phyloP scores from a whole-genome alignment of 2,888 invertebrate species.

The Alentia gelatinosa region DNA sequence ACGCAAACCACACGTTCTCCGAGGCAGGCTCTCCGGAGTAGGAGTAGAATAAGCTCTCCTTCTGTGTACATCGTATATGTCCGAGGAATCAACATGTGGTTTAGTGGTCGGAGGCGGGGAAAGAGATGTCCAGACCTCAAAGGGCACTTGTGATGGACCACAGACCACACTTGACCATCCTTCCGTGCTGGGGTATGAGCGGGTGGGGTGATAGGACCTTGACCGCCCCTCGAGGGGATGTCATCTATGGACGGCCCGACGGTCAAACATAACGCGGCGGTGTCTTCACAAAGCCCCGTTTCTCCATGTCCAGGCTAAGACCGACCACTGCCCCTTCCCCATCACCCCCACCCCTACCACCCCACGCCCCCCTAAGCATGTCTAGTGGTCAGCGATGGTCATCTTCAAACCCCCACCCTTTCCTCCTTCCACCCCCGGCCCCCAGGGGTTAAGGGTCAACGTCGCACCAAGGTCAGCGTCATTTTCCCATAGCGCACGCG shows the following conservation, averaged over 20 bases:
- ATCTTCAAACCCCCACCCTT: not conserved
- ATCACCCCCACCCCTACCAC: not conserved
- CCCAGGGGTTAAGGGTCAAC: conserved; percentile 23
- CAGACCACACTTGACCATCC: not conserved
- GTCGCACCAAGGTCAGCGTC: conserved; percentile 17
- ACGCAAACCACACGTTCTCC: too few relatives aligned
- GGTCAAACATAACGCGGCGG: conserved; percentile 3
- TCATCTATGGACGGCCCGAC: not conserved
- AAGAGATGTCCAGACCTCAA: not conserved
- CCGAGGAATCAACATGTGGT: not conserved
- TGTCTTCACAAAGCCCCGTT: not conserved
- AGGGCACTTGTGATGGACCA: not conserved
- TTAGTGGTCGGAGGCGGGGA: not conserved
- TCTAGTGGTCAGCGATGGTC: conserved; percentile 39
- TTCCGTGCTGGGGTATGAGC: not conserved
- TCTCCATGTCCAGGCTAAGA: not conserved
- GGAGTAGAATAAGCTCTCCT: too few relatives aligned
- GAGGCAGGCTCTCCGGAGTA: too few relatives aligned
- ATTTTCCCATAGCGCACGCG: conserved; percentile 43
- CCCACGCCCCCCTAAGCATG: not conserved
- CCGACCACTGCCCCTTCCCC: too few relatives aligned
- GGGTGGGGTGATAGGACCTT: not conserved
- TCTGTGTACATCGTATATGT: not conserved
- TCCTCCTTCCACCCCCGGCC: not conserved
- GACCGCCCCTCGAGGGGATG: not conserved